phyloP scores from a whole-genome alignment of 2,888 invertebrate genomes.

The Oxytorus armatus region DNA sequence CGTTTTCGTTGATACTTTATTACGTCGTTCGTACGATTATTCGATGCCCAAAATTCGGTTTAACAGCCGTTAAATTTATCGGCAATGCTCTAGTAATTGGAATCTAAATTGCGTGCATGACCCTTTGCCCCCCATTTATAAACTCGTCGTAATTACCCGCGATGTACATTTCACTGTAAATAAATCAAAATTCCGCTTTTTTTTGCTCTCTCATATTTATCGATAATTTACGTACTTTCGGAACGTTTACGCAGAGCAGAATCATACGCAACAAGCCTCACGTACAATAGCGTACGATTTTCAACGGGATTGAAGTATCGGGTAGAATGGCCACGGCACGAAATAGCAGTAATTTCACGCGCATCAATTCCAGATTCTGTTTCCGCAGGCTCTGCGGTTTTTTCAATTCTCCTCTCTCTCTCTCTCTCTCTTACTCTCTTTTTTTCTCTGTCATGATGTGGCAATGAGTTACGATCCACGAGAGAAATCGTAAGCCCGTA shows the following conservation, averaged over 20 bases:
- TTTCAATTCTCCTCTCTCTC: slow-evolving; percentile 9
- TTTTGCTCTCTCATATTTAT: not conserved
- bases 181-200: not conserved
- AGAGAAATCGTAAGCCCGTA: not conserved
- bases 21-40: not conserved
- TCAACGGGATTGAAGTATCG: slow-evolving; percentile 48
- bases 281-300: slow-evolving; percentile 19
- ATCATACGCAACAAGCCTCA: not conserved
- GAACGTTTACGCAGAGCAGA: slow-evolving; percentile 7
- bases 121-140: not conserved
- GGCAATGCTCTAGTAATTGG: not conserved
- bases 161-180: not conserved
- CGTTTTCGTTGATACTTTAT: not conserved
- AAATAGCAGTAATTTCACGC: slow-evolving; percentile 64
- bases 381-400: slow-evolving; percentile 17
- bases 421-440: slow-evolving; percentile 14
- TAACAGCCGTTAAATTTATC: not conserved
- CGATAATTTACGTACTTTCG: not conserved
- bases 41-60: not conserved
- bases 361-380: slow-evolving; percentile 61
- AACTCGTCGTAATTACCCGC: not conserved
- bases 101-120: not conserved
- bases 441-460: not conserved
- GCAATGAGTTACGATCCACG: slow-evolving; percentile 34
- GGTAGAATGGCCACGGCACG: slow-evolving; percentile 47